A percentile compares a stretch with the other conserved stretches of the same genome.
phyloP scores from a whole-genome alignment of 2,113 vertebrate species.

The Anarrhichthys ocellatus region DNA sequence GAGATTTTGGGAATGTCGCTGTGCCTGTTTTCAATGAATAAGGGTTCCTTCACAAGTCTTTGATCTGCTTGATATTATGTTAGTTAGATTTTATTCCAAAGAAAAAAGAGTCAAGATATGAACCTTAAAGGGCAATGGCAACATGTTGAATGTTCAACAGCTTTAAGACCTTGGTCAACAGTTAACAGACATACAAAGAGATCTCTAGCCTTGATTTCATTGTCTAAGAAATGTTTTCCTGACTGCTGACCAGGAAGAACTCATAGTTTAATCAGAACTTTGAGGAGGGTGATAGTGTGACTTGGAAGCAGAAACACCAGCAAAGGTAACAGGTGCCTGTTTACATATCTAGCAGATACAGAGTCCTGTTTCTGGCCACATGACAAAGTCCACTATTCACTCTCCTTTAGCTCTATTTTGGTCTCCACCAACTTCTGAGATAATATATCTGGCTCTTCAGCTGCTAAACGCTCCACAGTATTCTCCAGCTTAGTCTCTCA shows the following conservation, averaged over 20 bases:
- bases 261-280: background rate
- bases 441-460: too few relatives aligned
- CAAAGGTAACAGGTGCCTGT: background rate
- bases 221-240: background rate
- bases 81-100: background rate
- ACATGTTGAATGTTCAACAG: background rate
- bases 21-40: background rate
- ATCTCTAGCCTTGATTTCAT: background rate
- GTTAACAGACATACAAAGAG: background rate
- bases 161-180: background rate
- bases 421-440: background rate
- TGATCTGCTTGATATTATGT: background rate
- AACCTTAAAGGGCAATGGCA: background rate
- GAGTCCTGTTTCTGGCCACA: background rate
- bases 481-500: background rate
- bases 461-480: background rate
- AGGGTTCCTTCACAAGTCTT: background rate
- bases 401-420: background rate
- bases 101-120: background rate
- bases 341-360: background rate
- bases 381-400: background rate
- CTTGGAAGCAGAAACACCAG: background rate
- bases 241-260: background rate
- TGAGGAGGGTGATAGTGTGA: background rate
- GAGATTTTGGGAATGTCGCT: background rate